phyloP scores from a whole-genome alignment of 2,888 invertebrate genomes.

The Rhopalosiphum nymphaeae region DNA sequence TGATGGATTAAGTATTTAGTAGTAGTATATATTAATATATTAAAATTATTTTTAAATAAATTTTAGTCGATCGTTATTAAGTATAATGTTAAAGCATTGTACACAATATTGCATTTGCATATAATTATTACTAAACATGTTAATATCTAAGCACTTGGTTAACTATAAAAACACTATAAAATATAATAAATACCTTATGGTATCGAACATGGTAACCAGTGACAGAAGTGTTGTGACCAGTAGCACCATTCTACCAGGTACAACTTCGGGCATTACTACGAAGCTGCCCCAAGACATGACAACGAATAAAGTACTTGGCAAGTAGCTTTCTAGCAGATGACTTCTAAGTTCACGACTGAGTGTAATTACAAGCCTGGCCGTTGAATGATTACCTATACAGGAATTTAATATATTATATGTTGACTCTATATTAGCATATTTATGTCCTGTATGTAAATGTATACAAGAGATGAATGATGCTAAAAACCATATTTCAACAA shows the following conservation, averaged over 20 bases:
- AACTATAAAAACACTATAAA: neutral
- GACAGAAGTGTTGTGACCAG: slow-evolving; percentile 77
- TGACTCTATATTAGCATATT: neutral
- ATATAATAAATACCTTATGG: slow-evolving; percentile 73
- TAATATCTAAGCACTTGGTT: neutral
- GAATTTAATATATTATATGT: neutral
- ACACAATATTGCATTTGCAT: neutral
- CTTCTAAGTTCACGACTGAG: slow-evolving; percentile 76
- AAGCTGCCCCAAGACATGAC: slow-evolving; percentile 79
- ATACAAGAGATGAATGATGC: neutral
- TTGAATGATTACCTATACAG: slow-evolving; percentile 74
- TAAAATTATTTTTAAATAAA: neutral
- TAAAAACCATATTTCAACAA: neutral
- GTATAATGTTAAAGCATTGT: neutral
- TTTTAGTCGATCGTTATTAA: neutral
- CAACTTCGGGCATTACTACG: slow-evolving; percentile 77
- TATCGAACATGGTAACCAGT: slow-evolving; percentile 78
- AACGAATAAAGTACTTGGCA: slow-evolving; percentile 77
- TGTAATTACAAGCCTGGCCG: slow-evolving; percentile 75
- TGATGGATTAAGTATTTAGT: neutral
- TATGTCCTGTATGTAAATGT: too few species aligned
- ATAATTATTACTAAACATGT: neutral
- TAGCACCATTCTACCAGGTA: slow-evolving; percentile 77
- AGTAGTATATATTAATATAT: neutral
- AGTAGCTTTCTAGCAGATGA: slow-evolving; percentile 76